phyloP scores from a whole-genome alignment of 35 echinoderm and acorn worm genomes.

The Apostichopus japonicus region DNA sequence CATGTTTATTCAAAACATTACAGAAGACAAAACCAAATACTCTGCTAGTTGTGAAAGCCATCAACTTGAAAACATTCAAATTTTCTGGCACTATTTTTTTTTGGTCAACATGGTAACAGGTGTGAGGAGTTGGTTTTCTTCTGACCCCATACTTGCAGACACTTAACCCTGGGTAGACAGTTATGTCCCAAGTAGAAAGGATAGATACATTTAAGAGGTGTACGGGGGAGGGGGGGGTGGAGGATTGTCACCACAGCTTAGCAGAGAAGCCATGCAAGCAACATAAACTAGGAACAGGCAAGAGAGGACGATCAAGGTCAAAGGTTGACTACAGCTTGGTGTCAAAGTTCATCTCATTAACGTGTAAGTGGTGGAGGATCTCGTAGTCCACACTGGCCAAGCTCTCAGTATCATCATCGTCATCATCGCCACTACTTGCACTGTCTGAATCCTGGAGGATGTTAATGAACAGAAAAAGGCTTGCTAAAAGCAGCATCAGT shows the following conservation, averaged over 20 bases:
- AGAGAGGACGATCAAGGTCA: not conserved
- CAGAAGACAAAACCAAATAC: too few species aligned
- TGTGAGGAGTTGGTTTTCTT: too few species aligned
- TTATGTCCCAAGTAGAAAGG: too few species aligned
- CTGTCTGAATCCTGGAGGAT: slow-evolving; percentile 45
- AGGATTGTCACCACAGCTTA: not conserved
- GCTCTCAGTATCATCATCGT: slow-evolving; percentile 24
- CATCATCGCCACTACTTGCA: slow-evolving; percentile 16
- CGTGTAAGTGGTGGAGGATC: not conserved
- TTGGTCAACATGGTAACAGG: too few species aligned
- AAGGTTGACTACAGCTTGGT: slow-evolving; percentile 18
- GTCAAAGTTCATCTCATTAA: slow-evolving; percentile 21
- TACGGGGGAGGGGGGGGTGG: too few species aligned
- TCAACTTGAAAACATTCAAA: too few species aligned
- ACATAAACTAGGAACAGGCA: not conserved
- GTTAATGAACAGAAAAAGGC: slow-evolving; percentile 50
- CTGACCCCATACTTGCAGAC: too few species aligned
- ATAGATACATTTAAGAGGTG: too few species aligned
- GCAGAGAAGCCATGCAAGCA: slow-evolving; percentile 28
- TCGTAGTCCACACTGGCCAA: not conserved
- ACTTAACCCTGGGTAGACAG: too few species aligned
- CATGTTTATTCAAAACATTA: too few species aligned
- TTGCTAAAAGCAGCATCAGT: slow-evolving; percentile 12
- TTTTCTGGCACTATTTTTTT: too few species aligned
- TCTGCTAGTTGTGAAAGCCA: too few species aligned